These are phyloP conservation scores for Drosophila willistoni DNA, from an alignment of 1,140 invertebrate species.

Conservation along the genomic window DNA sequence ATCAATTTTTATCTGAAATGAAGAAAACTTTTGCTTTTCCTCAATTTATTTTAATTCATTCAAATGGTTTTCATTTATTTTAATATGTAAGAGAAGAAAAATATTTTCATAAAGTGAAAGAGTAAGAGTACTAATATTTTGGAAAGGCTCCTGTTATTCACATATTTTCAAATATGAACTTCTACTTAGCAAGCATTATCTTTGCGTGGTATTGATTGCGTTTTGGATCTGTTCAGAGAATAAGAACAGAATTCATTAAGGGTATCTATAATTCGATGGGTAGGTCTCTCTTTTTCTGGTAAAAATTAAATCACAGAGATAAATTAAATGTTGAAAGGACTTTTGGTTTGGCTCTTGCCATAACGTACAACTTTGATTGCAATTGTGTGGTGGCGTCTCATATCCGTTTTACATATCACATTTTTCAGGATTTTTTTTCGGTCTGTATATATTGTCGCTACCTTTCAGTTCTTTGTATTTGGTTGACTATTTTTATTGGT, in stretches of 20 bases:
- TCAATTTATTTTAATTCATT: constrained; percentile 7
- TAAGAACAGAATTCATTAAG: not conserved
- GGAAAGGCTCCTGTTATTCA: not conserved
- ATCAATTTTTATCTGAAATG: not conserved
- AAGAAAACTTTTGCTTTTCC: constrained; percentile 12
- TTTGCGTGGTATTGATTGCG: too few relatives aligned
- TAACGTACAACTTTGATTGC: constrained; percentile 54
- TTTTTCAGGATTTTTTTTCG: constrained; percentile 21
- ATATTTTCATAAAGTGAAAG: too few relatives aligned
- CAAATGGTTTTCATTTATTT: constrained; percentile 1
- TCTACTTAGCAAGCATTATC: too few relatives aligned
- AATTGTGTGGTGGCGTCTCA: constrained; percentile 37
- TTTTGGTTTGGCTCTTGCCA: constrained; percentile 35
- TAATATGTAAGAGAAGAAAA: not conserved
- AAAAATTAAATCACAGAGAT: constrained; percentile 63
- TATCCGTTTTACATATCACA: constrained; percentile 25
- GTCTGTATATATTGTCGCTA: not conserved
- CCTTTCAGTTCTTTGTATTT: constrained; percentile 38
- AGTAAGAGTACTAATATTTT: not conserved
- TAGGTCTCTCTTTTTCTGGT: constrained; percentile 8
- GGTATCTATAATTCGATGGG: not conserved
- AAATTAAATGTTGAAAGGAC: constrained; percentile 63
- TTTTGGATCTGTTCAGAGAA: too few relatives aligned
- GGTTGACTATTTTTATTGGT: constrained; percentile 72
- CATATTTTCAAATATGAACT: too few relatives aligned